Evolutionary conservation across 2,888 invertebrate genomes (phyloP), one percentile per base, ranked within the genome.

Genomic region (Polymixis lichenea): DNA sequence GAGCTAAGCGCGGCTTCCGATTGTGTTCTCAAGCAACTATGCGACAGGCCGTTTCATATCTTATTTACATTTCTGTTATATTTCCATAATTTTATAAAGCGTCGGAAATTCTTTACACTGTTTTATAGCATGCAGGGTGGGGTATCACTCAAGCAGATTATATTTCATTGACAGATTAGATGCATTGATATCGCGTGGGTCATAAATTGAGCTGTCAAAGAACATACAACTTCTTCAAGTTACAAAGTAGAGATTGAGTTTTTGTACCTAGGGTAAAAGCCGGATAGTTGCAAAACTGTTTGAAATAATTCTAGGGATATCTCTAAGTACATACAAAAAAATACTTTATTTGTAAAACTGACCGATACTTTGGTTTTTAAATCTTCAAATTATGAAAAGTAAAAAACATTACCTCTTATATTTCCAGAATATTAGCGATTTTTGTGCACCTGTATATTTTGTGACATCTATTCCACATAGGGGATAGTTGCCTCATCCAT

Each of bases 1-100:
- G 76, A 89, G 89, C 92, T 94, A 92, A 90, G 90, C 77, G 49
- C 80, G 86, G 91, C 93, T 93, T 91, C 92, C 91, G 92, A 91
- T 91, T 88, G 88, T 87, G 78, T 88, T 83, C 86, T 84, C 66
- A 78, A 80, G 69, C 62, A 78, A 81, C 78, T 78, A 68, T 74
- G 69, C 58, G 82, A 85, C 84, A 80, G 80, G 71, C 82, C 68
- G 75, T 83, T 86, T 87, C 84, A 86, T 82, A 83, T 81, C 81
- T 84, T 84, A 80, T 87, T 80, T 87, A 83, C 77, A 46, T 78
- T 55, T 72, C 11, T 73, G 76, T 77, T 73, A 77, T 83, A 69
- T 75, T 77, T 83, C 75, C 62, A 87, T 82, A 77, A 75, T 76
- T 84, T 79, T 82, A 72, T 74, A 80, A 51, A 72, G 75, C 70